These are phyloP conservation scores for Merops nubicus DNA, from an alignment of 2,113 vertebrate species.

Conservation along the genomic window DNA sequence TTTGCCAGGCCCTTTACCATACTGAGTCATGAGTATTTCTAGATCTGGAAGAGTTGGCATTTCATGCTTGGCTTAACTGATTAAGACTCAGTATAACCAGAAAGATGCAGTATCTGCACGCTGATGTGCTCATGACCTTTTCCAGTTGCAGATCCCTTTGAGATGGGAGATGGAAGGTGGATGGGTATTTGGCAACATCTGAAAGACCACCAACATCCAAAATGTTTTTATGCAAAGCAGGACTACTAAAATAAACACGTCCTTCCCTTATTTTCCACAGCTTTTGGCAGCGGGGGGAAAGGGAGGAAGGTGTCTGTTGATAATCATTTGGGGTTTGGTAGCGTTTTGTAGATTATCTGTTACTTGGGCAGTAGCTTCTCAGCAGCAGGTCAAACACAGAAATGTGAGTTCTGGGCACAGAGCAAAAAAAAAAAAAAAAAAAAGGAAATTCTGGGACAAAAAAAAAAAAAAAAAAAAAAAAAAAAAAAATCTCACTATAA, in stretches of 20 bases:
- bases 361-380: not conserved
- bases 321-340: not conserved
- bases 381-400: not conserved
- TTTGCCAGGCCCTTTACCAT: not conserved
- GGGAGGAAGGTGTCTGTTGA: too few relatives aligned
- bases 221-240: not conserved
- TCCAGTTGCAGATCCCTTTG: not conserved
- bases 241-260: not conserved
- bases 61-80: not conserved
- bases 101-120: not conserved
- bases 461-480: too few relatives aligned
- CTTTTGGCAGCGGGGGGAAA: not conserved
- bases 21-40: not conserved
- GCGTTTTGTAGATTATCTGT: not conserved
- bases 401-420: not conserved
- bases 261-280: not conserved
- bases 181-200: not conserved
- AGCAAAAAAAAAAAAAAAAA: too few relatives aligned
- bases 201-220: not conserved
- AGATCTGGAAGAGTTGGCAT: not conserved
- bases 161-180: not conserved
- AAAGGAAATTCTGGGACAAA: too few relatives aligned
- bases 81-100: not conserved
- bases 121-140: not conserved
- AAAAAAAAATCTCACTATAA: not conserved